phyloP scores from a whole-genome alignment of 2,113 vertebrate species.

The Pao palembangensis region DNA sequence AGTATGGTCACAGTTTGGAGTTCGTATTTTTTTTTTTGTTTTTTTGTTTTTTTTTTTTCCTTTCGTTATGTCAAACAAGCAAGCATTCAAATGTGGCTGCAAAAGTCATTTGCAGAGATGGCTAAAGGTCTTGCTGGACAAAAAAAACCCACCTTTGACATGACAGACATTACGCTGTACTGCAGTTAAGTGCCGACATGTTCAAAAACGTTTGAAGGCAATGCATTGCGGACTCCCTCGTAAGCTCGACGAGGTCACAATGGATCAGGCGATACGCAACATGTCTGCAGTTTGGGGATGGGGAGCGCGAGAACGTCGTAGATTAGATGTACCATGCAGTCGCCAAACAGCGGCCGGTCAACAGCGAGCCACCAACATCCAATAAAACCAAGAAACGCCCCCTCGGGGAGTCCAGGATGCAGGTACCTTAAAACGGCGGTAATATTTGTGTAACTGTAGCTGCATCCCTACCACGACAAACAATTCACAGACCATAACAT shows the following conservation, averaged over 20 bases:
- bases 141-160: conserved; percentile 74
- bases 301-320: conserved; percentile 43
- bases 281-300: conserved; percentile 30
- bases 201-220: conserved; percentile 70
- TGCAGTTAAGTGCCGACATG: conserved; percentile 82
- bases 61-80: conserved; percentile 64
- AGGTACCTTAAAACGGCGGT: conserved; percentile 49
- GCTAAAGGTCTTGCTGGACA: conserved; percentile 76
- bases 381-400: conserved; percentile 53
- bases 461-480: conserved; percentile 50
- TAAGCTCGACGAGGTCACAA: conserved; percentile 56
- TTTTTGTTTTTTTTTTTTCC: conserved; percentile 61
- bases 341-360: conserved; percentile 49
- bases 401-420: conserved; percentile 55
- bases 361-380: conserved; percentile 52
- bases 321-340: conserved; percentile 64
- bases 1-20: conserved; percentile 85
- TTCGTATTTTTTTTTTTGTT: conserved; percentile 56
- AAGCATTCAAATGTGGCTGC: conserved; percentile 68
- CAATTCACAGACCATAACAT: conserved; percentile 68
- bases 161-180: conserved; percentile 86
- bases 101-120: conserved; percentile 65
- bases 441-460: conserved; percentile 59
- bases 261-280: conserved; percentile 53
- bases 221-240: conserved; percentile 67